Percentiles rank a stretch among this genome's conserved stretches.
phyloP scores from a whole-genome alignment of 2,113 vertebrate species.

The Pseudopipra pipra region DNA sequence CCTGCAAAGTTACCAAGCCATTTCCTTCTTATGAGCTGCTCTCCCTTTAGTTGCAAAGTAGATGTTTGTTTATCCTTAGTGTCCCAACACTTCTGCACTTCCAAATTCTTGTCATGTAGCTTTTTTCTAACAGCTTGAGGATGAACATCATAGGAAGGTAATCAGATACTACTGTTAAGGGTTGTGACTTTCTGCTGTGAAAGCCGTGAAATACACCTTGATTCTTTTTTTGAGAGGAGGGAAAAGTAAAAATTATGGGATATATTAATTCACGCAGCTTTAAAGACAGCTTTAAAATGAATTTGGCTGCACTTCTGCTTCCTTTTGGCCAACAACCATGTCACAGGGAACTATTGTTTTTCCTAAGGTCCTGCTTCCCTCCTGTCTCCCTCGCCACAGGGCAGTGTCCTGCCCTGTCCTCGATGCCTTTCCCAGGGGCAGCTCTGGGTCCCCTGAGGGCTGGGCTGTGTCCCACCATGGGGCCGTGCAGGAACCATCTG shows the following conservation, averaged over 20 bases:
- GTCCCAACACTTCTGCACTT: not conserved
- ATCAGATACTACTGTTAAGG: not conserved
- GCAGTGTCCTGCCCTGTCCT: not conserved
- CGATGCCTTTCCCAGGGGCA: not conserved
- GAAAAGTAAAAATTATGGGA: not conserved
- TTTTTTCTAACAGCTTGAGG: not conserved
- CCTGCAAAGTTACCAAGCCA: not conserved
- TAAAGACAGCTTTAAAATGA: not conserved
- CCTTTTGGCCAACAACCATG: not conserved
- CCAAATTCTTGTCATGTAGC: not conserved
- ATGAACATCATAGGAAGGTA: not conserved
- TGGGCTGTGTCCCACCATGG: not conserved
- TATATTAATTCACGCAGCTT: not conserved
- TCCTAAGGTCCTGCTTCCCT: too few species aligned
- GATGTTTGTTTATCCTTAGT: not conserved
- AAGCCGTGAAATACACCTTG: not conserved
- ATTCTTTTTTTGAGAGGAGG: not conserved
- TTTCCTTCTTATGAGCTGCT: not conserved
- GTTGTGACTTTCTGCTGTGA: not conserved
- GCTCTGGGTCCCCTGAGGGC: accelerated
- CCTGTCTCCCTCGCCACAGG: too few species aligned
- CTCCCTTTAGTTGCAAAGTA: not conserved
- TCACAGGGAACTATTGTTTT: not conserved
- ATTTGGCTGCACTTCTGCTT: not conserved
- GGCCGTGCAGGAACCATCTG: not conserved